phyloP scores from a whole-genome alignment of 2,113 vertebrate genomes.

The Rhadina sibilatrix region DNA sequence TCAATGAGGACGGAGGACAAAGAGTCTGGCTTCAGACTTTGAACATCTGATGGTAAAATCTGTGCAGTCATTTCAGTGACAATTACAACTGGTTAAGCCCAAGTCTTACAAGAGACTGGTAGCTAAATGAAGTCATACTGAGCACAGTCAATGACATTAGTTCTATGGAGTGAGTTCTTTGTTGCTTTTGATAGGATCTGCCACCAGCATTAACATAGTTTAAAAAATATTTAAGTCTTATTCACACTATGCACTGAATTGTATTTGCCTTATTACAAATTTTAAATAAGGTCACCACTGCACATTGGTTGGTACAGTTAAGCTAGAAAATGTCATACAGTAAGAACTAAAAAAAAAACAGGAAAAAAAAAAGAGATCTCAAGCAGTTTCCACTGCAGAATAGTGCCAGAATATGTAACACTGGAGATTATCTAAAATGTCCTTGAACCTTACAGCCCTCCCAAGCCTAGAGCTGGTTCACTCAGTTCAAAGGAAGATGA shows the following conservation, averaged over 20 bases:
- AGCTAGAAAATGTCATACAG: neutral
- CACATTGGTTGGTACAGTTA: neutral
- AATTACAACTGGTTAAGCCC: neutral
- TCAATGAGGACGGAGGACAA: constrained; percentile 31
- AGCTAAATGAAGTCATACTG: constrained; percentile 20
- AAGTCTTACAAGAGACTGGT: neutral
- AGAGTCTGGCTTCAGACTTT: neutral
- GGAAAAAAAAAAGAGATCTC: neutral
- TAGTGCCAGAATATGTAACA: neutral
- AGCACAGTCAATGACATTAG: neutral
- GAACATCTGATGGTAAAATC: neutral
- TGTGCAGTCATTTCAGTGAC: neutral
- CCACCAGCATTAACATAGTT: neutral
- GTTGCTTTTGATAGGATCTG: neutral
- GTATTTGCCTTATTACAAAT: neutral
- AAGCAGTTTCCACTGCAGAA: neutral
- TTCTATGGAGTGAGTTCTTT: neutral
- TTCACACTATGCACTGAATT: neutral
- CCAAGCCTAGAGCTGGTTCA: neutral
- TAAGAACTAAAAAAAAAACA: neutral
- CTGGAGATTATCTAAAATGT: neutral
- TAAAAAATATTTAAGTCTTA: neutral
- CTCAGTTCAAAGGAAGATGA: neutral
- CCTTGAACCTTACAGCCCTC: neutral
- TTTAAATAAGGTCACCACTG: neutral